Evolutionary conservation across 2,888 invertebrate species (phyloP), one percentile per base, ranked within the genome.

Genomic region (Anthrax anthrax): DNA sequence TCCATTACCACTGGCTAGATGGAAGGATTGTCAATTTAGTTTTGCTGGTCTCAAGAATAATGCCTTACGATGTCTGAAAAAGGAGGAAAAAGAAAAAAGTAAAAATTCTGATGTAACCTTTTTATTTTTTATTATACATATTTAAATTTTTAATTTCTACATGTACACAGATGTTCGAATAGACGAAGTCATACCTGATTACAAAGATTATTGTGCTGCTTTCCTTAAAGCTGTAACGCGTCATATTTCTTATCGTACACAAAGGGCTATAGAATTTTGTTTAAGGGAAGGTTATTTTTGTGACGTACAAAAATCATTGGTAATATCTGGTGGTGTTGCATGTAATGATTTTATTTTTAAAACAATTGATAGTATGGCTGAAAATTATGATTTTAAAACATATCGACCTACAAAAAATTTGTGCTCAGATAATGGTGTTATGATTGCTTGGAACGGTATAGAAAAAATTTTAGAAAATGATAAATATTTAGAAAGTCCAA

Each of bases 381-480:
- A 72, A 16, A 72, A 77, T 55, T 72, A 75, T 57, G 76, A 73
- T 2, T 88, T 78, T 57, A 71, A 70, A 58, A 70, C 88, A 5
- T 71, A 77, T 47, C 76, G 85, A 47, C 94, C 96, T 14, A 85
- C 90, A 4, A 79, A 84, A 18, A 74, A 76, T 59, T 74, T 92
- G 12, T 98, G 98, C 63, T 94, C 92, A 0, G 98, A 98, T 65
- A 98, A 98, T 75, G 98, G 97, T 9, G 77, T 94, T 32, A 98
- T 98, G 98, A 89, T 98, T 57, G 97, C 97, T 17, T 97, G 97
- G 95, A 95, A 95, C 73, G 96, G 91, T 10, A 72, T 92, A 44
- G 95, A 96, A 69, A 83, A 79, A 40, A 39, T 32, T 43, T 14
- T 44, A 17, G 18, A 29, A 2, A 32, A 16, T n/a, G 16, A 39